Base-by-base conservation (phyloP, 2,888 invertebrate species). In the Hirtodrosophila histrioides region DNA sequence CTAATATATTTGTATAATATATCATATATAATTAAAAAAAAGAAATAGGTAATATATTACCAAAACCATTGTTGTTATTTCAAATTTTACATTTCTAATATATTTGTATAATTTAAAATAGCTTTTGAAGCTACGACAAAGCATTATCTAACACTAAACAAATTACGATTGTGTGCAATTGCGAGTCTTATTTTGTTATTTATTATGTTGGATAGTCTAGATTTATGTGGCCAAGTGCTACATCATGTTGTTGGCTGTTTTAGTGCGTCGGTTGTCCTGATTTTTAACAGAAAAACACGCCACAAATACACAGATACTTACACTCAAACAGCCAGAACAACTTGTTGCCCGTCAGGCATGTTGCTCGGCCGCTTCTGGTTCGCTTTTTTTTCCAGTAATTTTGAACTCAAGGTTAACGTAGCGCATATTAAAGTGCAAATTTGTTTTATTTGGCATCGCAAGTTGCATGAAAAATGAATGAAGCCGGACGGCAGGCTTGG, bases 351-450 rank as follows among this genome's bases (percentile, higher is more conserved):
- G 41, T 49, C 57, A 29, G 48, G 48, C 43, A 36, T 33, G 31
- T 60, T 53, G 27, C 40, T 44, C 54, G 54, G 55, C 12, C 48
- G 27, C 24, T 48, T 27, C 39, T 45, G 24, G 33, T 35, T 37
- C 12, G 1, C 6, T 27, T 27, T 27, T 27, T 27, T 5, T 4
- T 24, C 10, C 36, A 27, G 10, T 27, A 41, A 51, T 63, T 78
- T 66, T 50, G 50, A 46, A 51, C 54, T 67, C 82, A 81, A 82
- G 85, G 82, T 69, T 70, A 86, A 48, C 68, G 54, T 46, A 57
- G 53, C 65, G 49, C 75, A 86, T 86, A 75, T 86, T 84, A 78
- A 78, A 84, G 87, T 85, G 82, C 63, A 82, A 84, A 86, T 86
- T 84, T 82, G 74, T 78, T 86, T 86, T 84, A 86, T 86, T 84